Evolutionary conservation across 2,888 invertebrate species (phyloP).

Genomic region (Caenorhabditis angaria): DNA sequence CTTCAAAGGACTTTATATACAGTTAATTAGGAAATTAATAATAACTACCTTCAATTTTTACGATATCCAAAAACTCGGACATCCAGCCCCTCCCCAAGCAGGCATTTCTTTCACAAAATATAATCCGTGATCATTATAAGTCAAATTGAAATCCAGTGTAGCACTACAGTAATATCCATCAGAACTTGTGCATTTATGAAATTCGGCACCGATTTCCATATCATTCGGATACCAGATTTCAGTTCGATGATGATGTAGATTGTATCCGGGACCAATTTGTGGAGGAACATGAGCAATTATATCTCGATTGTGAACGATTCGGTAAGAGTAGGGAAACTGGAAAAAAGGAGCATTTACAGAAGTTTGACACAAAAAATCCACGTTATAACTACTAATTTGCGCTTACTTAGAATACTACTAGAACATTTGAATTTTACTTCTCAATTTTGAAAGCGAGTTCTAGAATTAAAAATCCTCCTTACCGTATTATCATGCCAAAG

Average conservation of each 20-base stretch:
- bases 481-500: constrained; percentile 44
- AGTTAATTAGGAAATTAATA: too few species aligned
- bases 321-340: constrained; percentile 39
- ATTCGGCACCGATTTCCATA: constrained; percentile 30
- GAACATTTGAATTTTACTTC: too few species aligned
- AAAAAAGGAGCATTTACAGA: too few species aligned
- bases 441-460: neutral
- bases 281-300: constrained; percentile 48
- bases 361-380: too few species aligned
- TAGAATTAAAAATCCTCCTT: neutral
- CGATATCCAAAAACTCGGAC: constrained; percentile 28
- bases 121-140: constrained; percentile 36
- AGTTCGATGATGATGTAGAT: constrained; percentile 40
- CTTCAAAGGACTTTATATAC: too few species aligned
- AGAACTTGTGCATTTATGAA: constrained; percentile 28
- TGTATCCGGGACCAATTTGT: constrained; percentile 29
- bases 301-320: constrained; percentile 49
- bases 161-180: constrained; percentile 47
- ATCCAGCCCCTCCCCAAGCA: constrained; percentile 38
- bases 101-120: constrained; percentile 44
- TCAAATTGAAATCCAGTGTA: constrained; percentile 32
- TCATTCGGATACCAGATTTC: constrained; percentile 52
- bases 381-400: too few species aligned
- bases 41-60: constrained; percentile 7
- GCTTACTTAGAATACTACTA: too few species aligned